phyloP scores from a whole-genome alignment of 1,140 invertebrate genomes.

The Asbolus verrucosus region DNA sequence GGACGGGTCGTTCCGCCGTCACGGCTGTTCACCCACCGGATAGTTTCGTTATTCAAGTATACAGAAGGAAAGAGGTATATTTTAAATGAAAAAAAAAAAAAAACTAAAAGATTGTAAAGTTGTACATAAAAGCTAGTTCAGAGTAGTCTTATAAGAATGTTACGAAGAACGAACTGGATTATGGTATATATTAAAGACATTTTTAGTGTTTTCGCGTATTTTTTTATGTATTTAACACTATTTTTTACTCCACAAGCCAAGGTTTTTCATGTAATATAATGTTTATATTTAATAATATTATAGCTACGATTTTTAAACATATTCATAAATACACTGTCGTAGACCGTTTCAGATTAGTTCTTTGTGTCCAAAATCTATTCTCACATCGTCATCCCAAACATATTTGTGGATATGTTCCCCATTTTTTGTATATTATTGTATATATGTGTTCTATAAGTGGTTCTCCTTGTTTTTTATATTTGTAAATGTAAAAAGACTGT shows the following conservation, averaged over 20 bases:
- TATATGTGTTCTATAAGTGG: slow-evolving; percentile 59
- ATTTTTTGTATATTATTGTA: slow-evolving; percentile 61
- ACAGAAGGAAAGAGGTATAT: slow-evolving; percentile 54
- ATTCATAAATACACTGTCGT: slow-evolving; percentile 48
- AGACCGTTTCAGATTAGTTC: slow-evolving; percentile 37
- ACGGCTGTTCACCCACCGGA: slow-evolving; percentile 21
- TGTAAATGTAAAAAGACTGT: slow-evolving; percentile 55
- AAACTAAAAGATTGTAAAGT: slow-evolving; percentile 49
- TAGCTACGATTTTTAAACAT: slow-evolving; percentile 50
- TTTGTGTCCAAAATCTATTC: slow-evolving; percentile 26
- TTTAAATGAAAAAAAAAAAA: slow-evolving; percentile 47
- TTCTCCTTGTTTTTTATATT: slow-evolving; percentile 56
- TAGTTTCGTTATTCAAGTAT: slow-evolving; percentile 46
- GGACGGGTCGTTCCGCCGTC: too few relatives aligned
- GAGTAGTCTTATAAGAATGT: slow-evolving; percentile 56
- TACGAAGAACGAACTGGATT: slow-evolving; percentile 46
- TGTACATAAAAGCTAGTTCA: slow-evolving; percentile 54
- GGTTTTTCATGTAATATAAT: slow-evolving; percentile 54
- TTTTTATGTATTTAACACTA: slow-evolving; percentile 51
- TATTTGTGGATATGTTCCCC: slow-evolving; percentile 47
- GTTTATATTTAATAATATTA: slow-evolving; percentile 51
- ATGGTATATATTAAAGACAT: slow-evolving; percentile 13
- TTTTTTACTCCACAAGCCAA: slow-evolving; percentile 52
- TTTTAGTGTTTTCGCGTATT: slow-evolving; percentile 50
- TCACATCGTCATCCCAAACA: slow-evolving; percentile 38